phyloP scores from a whole-genome alignment of 1,140 invertebrate species.

The Chymomyza costata region DNA sequence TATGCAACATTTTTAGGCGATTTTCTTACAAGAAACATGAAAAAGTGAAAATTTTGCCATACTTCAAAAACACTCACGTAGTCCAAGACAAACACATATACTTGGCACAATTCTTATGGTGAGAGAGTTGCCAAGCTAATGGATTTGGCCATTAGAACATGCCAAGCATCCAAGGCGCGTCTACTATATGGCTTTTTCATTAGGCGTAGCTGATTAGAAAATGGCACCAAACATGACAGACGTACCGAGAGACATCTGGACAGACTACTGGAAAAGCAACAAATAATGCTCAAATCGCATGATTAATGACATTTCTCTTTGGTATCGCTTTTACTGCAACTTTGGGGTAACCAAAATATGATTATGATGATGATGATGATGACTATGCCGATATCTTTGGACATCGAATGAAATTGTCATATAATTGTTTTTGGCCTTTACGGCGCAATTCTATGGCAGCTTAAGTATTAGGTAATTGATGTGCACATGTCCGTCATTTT shows the following conservation, averaged over 20 bases:
- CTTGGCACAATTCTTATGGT: conserved; percentile 41
- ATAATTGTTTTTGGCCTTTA: not conserved
- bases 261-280: conserved; percentile 34
- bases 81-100: no score
- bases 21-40: conserved; percentile 55
- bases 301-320: conserved; percentile 41
- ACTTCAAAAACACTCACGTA: no score
- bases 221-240: conserved; percentile 32
- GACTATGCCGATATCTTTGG: not conserved
- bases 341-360: no score
- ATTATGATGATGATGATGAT: not conserved
- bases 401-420: not conserved
- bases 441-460: not conserved
- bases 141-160: conserved; percentile 32
- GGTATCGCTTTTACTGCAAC: conserved; percentile 15
- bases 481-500: not conserved
- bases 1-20: conserved; percentile 56
- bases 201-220: conserved; percentile 42
- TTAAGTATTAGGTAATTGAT: not conserved
- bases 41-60: conserved; percentile 58
- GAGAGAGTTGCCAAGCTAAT: conserved; percentile 36
- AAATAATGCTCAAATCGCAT: conserved; percentile 31
- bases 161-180: not conserved
- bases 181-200: not conserved
- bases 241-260: not conserved